Conservation (phyloP, 2,888 invertebrate species). For the Caenorhabditis drosophilae region DNA sequence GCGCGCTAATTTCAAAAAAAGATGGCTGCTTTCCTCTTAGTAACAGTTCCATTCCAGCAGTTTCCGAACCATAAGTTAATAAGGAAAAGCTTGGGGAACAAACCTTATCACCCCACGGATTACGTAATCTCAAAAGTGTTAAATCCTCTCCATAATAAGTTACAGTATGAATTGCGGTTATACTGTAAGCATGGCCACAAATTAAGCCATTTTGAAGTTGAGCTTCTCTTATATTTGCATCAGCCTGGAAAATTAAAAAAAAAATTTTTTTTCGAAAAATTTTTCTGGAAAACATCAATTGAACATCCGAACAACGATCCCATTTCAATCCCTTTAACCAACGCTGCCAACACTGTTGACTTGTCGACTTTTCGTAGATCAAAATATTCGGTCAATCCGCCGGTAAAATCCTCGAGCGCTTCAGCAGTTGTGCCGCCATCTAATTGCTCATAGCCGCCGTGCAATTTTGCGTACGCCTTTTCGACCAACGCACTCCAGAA, state of each 20-base stretch:
- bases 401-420: conserved; percentile 97
- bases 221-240: conserved; percentile 30
- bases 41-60: too few species aligned
- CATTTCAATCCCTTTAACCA: conserved; percentile 87
- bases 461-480: conserved; percentile 88
- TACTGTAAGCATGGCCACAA: conserved; percentile 89
- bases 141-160: conserved; percentile 12
- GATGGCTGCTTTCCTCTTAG: too few species aligned
- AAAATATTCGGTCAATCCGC: conserved; percentile 73
- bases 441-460: conserved; percentile 84
- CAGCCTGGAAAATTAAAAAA: conserved; percentile 27
- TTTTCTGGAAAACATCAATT: conserved; percentile 76
- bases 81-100: too few species aligned
- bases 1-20: too few species aligned
- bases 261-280: neutral
- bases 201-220: conserved; percentile 78
- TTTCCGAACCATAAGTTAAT: too few species aligned
- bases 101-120: conserved; percentile 38
- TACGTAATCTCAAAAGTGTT: conserved; percentile 22
- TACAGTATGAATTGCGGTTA: conserved; percentile 75
- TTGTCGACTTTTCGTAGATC: conserved; percentile 72
- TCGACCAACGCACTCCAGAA: conserved; percentile 94
- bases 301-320: conserved; percentile 93
- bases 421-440: conserved; percentile 96
- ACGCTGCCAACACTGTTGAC: conserved; percentile 75